phyloP scores from a whole-genome alignment of 2,888 invertebrate genomes.

The Oligia fasciuncula region DNA sequence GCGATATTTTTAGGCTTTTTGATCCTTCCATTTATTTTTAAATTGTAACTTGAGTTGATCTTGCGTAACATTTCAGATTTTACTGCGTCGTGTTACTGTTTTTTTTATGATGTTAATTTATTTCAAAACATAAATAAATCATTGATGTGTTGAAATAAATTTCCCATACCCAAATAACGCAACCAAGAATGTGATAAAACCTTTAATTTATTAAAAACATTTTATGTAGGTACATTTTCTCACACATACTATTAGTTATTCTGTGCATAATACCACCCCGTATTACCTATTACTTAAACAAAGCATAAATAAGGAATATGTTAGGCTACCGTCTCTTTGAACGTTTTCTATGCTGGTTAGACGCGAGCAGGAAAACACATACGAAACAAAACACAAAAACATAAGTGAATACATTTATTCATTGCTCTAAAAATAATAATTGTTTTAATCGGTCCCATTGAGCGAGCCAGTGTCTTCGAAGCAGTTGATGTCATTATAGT shows the following conservation, averaged over 20 bases:
- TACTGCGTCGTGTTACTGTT: neutral
- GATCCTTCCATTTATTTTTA: neutral
- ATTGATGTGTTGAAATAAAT: slow-evolving; percentile 6
- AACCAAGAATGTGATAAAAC: neutral
- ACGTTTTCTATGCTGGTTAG: neutral
- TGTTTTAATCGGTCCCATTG: neutral
- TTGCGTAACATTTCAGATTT: slow-evolving; percentile 10
- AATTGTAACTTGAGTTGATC: neutral
- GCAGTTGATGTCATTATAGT: slow-evolving; percentile 58
- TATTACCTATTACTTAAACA: too few species aligned
- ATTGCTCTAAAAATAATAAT: slow-evolving; percentile 34
- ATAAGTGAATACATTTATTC: slow-evolving; percentile 52
- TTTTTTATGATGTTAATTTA: neutral
- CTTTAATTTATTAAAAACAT: neutral
- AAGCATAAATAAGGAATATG: too few species aligned
- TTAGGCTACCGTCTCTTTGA: too few species aligned
- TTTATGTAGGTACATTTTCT: too few species aligned
- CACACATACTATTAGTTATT: too few species aligned
- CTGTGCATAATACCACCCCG: too few species aligned
- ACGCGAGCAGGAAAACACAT: neutral
- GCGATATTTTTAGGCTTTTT: neutral
- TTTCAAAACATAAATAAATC: neutral
- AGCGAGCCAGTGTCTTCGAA: slow-evolving; percentile 7
- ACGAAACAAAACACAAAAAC: neutral
- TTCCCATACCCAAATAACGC: neutral